A percentile compares a stretch with the other conserved stretches of the same genome.
Evolutionary conservation across 1,140 invertebrate species (phyloP).

Genomic region (Drosophila fuyamai): DNA sequence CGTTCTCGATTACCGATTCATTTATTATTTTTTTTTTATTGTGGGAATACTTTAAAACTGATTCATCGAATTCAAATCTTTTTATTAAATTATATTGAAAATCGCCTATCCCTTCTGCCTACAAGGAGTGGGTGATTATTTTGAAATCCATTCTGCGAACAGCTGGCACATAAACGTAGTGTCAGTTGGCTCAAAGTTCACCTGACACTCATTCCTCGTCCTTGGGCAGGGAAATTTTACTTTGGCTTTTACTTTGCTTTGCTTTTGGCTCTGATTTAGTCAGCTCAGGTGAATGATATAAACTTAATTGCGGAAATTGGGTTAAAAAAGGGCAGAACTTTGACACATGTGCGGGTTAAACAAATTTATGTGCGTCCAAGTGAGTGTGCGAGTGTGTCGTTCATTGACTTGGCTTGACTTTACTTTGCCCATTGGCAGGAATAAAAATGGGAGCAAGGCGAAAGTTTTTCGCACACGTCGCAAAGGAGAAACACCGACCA

Average conservation of each 20-base stretch:
- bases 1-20: no score
- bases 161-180: conserved; percentile 7
- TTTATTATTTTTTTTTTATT: no score
- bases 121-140: neutral
- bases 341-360: conserved; percentile 82
- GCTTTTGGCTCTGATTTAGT: conserved; percentile 38
- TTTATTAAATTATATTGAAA: no score
- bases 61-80: no score
- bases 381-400: conserved; percentile 42
- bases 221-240: conserved; percentile 25
- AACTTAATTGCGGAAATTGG: conserved; percentile 82
- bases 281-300: conserved; percentile 74
- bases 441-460: conserved; percentile 62
- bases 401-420: conserved; percentile 77
- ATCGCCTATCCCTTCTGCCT: no score
- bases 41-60: no score
- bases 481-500: conserved; percentile 13
- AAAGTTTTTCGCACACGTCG: conserved; percentile 77
- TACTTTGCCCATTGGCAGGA: conserved; percentile 63
- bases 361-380: conserved; percentile 64
- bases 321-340: conserved; percentile 70
- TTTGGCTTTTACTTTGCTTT: conserved; percentile 28
- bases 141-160: neutral
- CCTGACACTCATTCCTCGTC: conserved; percentile 36
- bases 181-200: conserved; percentile 15